Conservation (phyloP, 2,797 vertebrate genomes). For the Oryzias dopingdopingensis region DNA sequence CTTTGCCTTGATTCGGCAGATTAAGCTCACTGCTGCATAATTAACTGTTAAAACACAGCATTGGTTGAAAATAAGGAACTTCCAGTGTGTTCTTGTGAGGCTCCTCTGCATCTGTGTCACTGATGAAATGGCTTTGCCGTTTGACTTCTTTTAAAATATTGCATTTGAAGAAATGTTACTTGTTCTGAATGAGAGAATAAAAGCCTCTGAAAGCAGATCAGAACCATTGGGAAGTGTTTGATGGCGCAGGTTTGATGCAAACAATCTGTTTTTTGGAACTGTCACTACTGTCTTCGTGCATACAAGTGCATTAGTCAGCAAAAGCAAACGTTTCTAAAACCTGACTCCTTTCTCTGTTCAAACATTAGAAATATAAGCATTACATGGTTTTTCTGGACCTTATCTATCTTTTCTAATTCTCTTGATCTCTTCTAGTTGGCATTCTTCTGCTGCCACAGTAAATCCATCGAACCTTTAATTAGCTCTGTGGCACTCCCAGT, state of each 20-base stretch:
- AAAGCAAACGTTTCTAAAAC: too few species aligned
- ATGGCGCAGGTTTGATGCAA: too few species aligned
- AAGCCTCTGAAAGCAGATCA: too few species aligned
- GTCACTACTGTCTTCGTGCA: too few species aligned
- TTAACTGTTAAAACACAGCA: constrained; percentile 62
- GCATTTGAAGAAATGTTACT: neutral
- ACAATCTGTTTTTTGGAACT: too few species aligned
- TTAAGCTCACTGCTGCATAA: constrained; percentile 73
- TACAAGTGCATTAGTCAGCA: too few species aligned
- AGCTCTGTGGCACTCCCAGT: constrained; percentile 63
- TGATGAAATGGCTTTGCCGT: constrained; percentile 3
- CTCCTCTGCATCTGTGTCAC: constrained; percentile 28
- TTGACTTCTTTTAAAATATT: constrained; percentile 23
- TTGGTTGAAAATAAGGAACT: constrained; percentile 63
- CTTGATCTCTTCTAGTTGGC: constrained; percentile 17
- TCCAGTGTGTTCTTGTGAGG: constrained; percentile 38
- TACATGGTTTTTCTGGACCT: neutral
- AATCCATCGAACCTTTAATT: constrained; percentile 68
- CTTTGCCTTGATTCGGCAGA: constrained; percentile 78
- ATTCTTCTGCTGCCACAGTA: constrained; percentile 43
- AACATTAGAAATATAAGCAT: too few species aligned
- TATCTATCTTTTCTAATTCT: constrained; percentile 1
- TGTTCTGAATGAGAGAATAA: too few species aligned
- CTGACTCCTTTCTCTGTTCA: too few species aligned
- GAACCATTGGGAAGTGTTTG: too few species aligned